phyloP scores from a whole-genome alignment of 1,140 invertebrate genomes.

The Thrips palmi region DNA sequence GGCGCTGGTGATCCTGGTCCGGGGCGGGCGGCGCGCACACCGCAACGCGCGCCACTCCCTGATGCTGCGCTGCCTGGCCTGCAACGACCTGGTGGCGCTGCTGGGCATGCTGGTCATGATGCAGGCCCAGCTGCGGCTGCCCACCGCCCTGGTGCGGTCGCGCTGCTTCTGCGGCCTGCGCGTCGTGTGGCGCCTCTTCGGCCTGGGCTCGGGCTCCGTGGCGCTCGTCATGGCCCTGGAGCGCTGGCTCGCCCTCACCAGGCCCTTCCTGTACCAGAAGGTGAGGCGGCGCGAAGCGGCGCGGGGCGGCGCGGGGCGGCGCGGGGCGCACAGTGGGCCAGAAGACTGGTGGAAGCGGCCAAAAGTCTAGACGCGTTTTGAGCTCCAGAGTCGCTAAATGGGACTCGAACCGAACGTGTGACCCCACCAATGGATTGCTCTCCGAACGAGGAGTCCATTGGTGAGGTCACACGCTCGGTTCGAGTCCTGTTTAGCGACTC shows the following conservation, averaged over 20 bases:
- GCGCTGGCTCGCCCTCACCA: slow-evolving; percentile 63
- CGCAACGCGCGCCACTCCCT: slow-evolving; percentile 60
- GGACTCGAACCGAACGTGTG: no score
- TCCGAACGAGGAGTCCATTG: no score
- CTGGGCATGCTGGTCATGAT: slow-evolving; percentile 32
- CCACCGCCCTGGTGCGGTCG: slow-evolving; percentile 18
- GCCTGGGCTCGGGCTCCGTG: slow-evolving; percentile 68
- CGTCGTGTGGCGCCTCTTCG: slow-evolving; percentile 60
- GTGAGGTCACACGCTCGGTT: no score
- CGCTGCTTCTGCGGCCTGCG: slow-evolving; percentile 39
- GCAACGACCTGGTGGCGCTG: slow-evolving; percentile 56
- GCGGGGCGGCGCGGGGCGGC: no score
- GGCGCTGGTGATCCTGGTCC: slow-evolving; percentile 36
- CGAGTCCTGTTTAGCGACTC: no score
- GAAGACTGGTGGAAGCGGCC: no score
- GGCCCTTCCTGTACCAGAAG: slow-evolving; percentile 77
- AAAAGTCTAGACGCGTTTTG: no score
- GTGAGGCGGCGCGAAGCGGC: no score
- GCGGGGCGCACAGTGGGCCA: no score
- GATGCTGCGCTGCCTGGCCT: slow-evolving; percentile 55
- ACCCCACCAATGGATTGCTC: no score
- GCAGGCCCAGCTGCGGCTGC: slow-evolving; percentile 32
- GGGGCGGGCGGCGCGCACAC: slow-evolving; percentile 17
- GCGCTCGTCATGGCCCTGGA: slow-evolving; percentile 74
- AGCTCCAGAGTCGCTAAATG: no score